Conservation (phyloP, 2,113 vertebrate species). For the Connochaetes taurinus region DNA sequence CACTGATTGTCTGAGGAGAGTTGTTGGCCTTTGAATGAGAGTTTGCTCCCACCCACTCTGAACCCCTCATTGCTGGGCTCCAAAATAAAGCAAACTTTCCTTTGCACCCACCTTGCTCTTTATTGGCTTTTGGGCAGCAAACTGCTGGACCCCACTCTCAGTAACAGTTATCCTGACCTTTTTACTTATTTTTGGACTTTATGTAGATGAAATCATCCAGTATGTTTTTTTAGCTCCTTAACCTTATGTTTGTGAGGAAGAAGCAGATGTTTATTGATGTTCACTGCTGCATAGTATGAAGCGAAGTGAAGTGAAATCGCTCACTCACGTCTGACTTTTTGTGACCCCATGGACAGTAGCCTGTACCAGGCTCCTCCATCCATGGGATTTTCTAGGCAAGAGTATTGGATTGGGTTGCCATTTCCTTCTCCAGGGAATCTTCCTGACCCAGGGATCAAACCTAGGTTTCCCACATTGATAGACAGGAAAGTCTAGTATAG, state of each 20-base stretch:
- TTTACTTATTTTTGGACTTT: not conserved
- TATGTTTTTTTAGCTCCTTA: not conserved
- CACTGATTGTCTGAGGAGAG: not conserved
- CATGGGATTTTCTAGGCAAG: no score
- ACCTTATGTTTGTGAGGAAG: not conserved
- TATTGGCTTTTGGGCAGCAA: not conserved
- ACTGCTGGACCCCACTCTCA: not conserved
- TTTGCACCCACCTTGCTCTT: not conserved
- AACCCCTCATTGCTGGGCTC: not conserved
- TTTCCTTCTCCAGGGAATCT: no score
- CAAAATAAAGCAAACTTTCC: not conserved
- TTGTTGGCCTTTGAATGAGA: not conserved
- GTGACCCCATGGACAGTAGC: no score
- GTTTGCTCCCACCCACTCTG: not conserved
- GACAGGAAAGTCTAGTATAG: not conserved
- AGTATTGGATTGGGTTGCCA: no score
- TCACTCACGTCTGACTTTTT: no score
- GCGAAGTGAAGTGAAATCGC: no score
- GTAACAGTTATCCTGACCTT: not conserved
- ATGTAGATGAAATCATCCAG: not conserved
- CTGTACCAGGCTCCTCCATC: no score
- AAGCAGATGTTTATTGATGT: not conserved
- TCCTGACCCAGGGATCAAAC: no score
- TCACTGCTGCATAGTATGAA: not conserved
- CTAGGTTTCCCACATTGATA: no score